phyloP scores from a whole-genome alignment of 2,797 vertebrate genomes.

The Darevskia mixta region DNA sequence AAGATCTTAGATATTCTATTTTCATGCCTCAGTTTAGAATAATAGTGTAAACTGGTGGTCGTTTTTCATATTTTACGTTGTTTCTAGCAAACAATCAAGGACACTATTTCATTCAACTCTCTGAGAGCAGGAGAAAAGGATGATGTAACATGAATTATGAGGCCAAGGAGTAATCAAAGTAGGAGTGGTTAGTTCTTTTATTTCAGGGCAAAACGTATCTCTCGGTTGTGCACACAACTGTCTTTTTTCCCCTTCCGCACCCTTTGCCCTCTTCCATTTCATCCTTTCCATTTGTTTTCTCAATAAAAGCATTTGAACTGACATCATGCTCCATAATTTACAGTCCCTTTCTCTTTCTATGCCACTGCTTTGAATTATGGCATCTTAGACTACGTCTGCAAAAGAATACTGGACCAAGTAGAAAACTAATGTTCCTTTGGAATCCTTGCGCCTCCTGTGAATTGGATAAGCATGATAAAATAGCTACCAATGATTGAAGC shows the following conservation, averaged over 20 bases:
- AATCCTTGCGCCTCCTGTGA: background rate
- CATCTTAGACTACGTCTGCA: conserved; percentile 30
- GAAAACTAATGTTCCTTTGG: conserved; percentile 12
- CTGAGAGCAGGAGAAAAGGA: background rate
- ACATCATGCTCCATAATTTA: conserved; percentile 34
- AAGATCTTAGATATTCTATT: background rate
- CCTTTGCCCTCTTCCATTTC: background rate
- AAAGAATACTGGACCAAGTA: conserved; percentile 22
- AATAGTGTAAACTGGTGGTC: background rate
- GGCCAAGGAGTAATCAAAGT: background rate
- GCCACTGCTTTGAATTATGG: conserved; percentile 44
- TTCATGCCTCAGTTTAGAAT: background rate
- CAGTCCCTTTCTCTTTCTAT: background rate
- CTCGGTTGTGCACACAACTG: background rate
- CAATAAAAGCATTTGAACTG: conserved; percentile 16
- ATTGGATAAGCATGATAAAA: conserved; percentile 29
- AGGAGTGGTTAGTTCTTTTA: background rate
- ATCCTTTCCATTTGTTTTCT: conserved; percentile 20
- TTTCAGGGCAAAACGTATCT: background rate
- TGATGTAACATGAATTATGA: conserved; percentile 29
- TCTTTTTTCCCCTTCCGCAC: background rate
- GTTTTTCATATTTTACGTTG: conserved; percentile 22
- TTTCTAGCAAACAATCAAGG: conserved; percentile 20
- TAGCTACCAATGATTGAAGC: background rate
- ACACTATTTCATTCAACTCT: background rate